Percentiles rank a stretch among this genome's conserved stretches.
Evolutionary conservation across 1,140 invertebrate genomes (phyloP).

Genomic region (Brachystomella parvula): DNA sequence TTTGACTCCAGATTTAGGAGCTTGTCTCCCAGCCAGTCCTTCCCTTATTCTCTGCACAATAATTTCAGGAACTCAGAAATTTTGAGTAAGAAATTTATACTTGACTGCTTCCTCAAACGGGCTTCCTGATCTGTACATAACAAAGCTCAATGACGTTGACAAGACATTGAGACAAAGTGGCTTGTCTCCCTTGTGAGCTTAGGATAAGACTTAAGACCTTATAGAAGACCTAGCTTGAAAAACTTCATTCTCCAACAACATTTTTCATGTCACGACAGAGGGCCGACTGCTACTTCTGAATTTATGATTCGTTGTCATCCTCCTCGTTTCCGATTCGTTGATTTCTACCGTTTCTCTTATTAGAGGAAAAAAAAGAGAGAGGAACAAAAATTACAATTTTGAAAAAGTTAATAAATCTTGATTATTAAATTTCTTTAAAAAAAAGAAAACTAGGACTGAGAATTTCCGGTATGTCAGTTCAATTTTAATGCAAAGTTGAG

Average conservation of each 20-base stretch:
- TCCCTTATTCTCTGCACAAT: background rate
- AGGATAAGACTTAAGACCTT: background rate
- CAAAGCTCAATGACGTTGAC: background rate
- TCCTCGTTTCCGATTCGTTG: background rate
- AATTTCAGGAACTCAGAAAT: background rate
- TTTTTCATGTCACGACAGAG: slow-evolving; percentile 6
- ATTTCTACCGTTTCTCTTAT: background rate
- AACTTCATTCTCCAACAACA: background rate
- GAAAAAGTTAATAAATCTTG: background rate
- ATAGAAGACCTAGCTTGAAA: background rate
- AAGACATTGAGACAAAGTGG: slow-evolving; percentile 13
- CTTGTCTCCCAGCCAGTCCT: background rate
- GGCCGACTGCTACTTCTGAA: background rate
- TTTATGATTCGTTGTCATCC: slow-evolving; percentile 7
- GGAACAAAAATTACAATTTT: slow-evolving; percentile 3
- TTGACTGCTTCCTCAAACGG: background rate
- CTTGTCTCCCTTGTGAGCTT: slow-evolving; percentile 1
- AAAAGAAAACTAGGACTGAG: too few relatives aligned
- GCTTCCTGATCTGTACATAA: background rate
- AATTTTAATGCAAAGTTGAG: too few relatives aligned
- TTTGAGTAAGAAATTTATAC: background rate
- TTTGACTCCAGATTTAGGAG: background rate
- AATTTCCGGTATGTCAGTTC: too few relatives aligned
- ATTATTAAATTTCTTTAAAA: background rate
- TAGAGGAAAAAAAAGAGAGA: background rate